Percentiles rank a stretch among this genome's conserved stretches.
These are phyloP conservation scores for Ailurus styani DNA, from an alignment of 2,113 vertebrate genomes.

Conservation along the genomic window DNA sequence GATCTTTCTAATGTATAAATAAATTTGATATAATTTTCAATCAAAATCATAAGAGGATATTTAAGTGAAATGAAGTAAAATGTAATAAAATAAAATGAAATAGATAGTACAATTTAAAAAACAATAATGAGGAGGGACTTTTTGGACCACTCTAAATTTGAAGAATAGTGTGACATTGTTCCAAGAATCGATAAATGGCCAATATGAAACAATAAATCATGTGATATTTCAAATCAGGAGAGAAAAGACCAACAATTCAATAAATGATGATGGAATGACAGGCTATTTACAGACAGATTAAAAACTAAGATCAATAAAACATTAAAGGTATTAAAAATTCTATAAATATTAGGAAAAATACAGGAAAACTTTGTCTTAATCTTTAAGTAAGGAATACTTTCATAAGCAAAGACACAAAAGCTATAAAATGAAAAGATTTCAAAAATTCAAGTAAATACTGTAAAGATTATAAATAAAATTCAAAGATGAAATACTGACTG, in stretches of 20 bases:
- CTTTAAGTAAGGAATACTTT: not conserved
- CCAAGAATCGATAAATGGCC: not conserved
- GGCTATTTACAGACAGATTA: not conserved
- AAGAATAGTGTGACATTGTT: not conserved
- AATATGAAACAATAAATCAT: not conserved
- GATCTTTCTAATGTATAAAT: not conserved
- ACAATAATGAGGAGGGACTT: not conserved
- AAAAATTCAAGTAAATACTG: not conserved
- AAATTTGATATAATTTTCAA: not conserved
- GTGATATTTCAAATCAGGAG: not conserved
- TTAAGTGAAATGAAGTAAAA: not conserved
- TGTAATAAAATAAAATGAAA: not conserved
- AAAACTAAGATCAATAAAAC: not conserved
- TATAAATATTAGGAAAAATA: not conserved
- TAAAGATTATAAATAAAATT: not conserved
- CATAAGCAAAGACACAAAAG: not conserved
- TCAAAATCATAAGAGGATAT: not conserved
- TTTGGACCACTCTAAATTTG: not conserved
- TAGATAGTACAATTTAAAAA: not conserved
- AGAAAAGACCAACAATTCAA: not conserved
- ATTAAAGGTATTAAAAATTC: slow-evolving; percentile 11
- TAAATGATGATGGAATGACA: not conserved
- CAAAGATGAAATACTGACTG: not conserved
- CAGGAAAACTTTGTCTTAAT: not conserved
- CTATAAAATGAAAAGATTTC: not conserved